Evolutionary conservation across 2,797 vertebrate genomes (phyloP).

Genomic region (Ciconia nigra): DNA sequence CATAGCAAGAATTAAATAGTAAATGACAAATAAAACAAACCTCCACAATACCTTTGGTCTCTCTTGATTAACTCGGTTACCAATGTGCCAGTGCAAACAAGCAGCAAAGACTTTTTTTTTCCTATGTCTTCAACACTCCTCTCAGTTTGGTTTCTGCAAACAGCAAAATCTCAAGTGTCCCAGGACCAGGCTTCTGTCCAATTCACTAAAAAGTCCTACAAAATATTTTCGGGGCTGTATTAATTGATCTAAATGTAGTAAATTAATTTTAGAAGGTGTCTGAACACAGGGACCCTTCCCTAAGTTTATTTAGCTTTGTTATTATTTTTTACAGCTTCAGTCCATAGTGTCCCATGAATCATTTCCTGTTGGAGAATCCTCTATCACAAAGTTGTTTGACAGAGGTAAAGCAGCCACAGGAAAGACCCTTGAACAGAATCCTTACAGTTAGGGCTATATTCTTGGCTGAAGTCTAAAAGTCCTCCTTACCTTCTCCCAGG

Average conservation of each 20-base stretch:
- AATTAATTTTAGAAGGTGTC: not conserved
- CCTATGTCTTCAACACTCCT: not conserved
- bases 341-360: not conserved
- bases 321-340: not conserved
- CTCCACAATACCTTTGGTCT: not conserved
- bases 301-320: not conserved
- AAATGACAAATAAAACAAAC: not conserved
- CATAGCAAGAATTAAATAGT: not conserved
- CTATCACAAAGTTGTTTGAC: not conserved
- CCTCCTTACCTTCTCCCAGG: not conserved
- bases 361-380: not conserved
- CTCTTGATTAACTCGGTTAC: not conserved
- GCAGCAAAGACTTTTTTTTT: not conserved
- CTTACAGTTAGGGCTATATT: not conserved
- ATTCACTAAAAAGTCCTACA: not conserved
- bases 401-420: not conserved
- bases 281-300: not conserved
- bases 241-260: not conserved
- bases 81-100: not conserved
- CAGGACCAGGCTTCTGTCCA: not conserved
- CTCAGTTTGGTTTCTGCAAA: not conserved
- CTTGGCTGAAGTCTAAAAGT: not conserved
- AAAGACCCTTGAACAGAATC: not conserved
- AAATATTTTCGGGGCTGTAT: not conserved
- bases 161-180: not conserved